phyloP scores from a whole-genome alignment of 2,797 vertebrate genomes.

The Xiphophorus birchmanni region DNA sequence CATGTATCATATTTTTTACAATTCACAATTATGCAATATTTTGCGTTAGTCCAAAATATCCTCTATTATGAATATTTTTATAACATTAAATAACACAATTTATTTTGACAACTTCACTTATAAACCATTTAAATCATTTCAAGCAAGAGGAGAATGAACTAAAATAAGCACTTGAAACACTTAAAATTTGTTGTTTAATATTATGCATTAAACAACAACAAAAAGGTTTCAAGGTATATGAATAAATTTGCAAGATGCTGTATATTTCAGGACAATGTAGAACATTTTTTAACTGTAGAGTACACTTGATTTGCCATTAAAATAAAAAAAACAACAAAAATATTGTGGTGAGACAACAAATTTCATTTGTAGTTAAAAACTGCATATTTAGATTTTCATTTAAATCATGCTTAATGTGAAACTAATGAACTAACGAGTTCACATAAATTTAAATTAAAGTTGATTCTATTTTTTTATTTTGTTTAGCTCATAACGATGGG shows the following conservation, averaged over 20 bases:
- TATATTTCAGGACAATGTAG: neutral
- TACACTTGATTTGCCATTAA: neutral
- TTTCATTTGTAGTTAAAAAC: neutral
- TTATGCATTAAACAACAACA: no score
- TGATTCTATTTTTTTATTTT: neutral
- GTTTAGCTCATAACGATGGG: no score
- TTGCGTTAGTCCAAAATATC: no score
- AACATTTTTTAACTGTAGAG: neutral
- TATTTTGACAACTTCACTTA: no score
- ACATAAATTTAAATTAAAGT: neutral
- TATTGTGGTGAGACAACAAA: neutral
- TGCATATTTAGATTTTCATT: neutral
- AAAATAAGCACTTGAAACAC: neutral
- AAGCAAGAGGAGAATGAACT: no score
- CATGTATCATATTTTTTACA: no score
- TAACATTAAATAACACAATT: no score
- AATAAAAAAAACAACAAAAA: neutral
- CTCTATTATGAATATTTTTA: no score
- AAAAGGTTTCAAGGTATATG: no score
- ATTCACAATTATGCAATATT: no score
- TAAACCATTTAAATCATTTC: no score
- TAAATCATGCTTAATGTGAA: neutral
- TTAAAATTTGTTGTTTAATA: no score
- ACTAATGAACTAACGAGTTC: neutral
- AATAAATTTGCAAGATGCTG: neutral